Percentiles rank a stretch among this genome's conserved stretches.
These are phyloP conservation scores for Listrodromus nycthemerus DNA, from an alignment of 2,888 invertebrate species.

Conservation along the genomic window DNA sequence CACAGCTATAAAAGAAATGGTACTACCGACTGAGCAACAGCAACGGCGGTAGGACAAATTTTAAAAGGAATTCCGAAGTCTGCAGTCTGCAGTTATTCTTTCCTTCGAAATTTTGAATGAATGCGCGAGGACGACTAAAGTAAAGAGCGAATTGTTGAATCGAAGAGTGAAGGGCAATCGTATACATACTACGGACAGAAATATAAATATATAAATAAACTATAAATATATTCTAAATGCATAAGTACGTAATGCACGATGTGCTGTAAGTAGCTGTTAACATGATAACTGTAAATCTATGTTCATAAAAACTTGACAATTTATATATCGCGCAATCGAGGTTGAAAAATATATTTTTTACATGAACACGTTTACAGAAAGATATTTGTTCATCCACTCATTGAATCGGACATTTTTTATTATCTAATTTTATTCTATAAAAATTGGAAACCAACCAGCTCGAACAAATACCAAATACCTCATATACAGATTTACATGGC, in stretches of 20 bases:
- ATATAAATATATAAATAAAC: conserved; percentile 64
- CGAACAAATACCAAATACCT: background rate
- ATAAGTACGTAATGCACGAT: conserved; percentile 55
- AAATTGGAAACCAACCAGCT: background rate
- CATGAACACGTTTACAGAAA: conserved; percentile 80
- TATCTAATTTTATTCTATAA: background rate
- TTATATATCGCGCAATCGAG: conserved; percentile 76
- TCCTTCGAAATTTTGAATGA: background rate
- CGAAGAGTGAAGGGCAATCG: conserved; percentile 36
- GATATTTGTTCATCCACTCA: conserved; percentile 48
- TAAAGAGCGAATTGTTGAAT: conserved; percentile 14
- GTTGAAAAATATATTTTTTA: conserved; percentile 84
- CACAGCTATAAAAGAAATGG: background rate
- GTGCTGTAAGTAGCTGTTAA: conserved; percentile 72
- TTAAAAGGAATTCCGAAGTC: background rate
- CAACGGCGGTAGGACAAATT: background rate
- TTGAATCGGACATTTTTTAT: conserved; percentile 23
- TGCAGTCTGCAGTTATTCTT: background rate
- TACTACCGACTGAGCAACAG: conserved; percentile 1
- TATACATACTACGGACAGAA: conserved; percentile 45
- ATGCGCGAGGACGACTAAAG: background rate
- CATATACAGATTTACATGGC: background rate
- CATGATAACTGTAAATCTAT: conserved; percentile 72
- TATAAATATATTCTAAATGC: conserved; percentile 49
- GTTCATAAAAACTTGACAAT: conserved; percentile 71